These are phyloP conservation scores for Agrochola lychnidis DNA, from an alignment of 2,888 invertebrate species.

Conservation along the genomic window DNA sequence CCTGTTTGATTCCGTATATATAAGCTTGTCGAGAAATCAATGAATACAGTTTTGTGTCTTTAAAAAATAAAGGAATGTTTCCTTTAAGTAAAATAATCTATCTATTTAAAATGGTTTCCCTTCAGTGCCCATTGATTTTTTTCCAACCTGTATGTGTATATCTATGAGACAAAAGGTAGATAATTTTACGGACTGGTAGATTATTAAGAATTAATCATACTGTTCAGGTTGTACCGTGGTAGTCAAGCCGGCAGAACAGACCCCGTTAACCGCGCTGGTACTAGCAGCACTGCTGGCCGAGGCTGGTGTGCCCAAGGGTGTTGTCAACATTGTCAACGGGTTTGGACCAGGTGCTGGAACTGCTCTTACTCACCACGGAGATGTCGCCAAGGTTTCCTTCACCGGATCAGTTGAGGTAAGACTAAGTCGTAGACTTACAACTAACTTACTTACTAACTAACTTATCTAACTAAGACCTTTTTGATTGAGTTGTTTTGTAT, in stretches of 20 bases:
- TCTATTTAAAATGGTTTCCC: no score
- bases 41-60: no score
- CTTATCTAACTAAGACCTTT: neutral
- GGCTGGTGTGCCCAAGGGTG: constrained; percentile 97
- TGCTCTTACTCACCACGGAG: constrained; percentile 92
- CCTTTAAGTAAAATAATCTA: no score
- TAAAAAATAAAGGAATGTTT: no score
- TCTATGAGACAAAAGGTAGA: neutral
- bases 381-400: constrained; percentile 97
- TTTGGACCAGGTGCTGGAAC: constrained; percentile 94
- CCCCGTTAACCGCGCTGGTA: constrained; percentile 96
- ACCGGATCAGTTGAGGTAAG: constrained; percentile 89
- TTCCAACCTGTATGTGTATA: no score
- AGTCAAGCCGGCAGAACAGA: constrained; percentile 98
- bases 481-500: neutral
- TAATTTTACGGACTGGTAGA: neutral
- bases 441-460: no score
- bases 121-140: no score
- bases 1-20: no score
- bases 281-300: constrained; percentile 95
- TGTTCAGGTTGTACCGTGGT: constrained; percentile 93
- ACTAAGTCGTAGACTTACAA: neutral
- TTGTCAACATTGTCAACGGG: constrained; percentile 97
- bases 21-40: no score
- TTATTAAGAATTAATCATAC: neutral